phyloP scores from a whole-genome alignment of 2,888 invertebrate species.

The Seladonia tumulorum region DNA sequence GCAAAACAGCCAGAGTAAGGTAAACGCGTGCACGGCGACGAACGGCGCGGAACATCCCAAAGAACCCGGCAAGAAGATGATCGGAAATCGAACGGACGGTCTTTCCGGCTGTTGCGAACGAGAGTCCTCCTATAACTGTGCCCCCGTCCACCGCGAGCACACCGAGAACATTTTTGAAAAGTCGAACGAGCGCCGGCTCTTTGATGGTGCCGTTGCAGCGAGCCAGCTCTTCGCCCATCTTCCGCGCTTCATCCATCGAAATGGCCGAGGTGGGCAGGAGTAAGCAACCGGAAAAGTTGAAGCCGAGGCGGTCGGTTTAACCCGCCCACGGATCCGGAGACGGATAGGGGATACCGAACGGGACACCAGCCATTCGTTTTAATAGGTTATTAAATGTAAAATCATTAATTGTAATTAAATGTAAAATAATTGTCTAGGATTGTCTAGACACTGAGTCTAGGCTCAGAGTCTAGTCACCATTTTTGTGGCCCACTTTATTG shows the following conservation, averaged over 20 bases:
- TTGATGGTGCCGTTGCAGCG: not conserved
- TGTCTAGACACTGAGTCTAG: too few species aligned
- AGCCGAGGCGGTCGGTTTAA: conserved; percentile 73
- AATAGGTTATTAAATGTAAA: too few species aligned
- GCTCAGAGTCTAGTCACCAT: too few species aligned
- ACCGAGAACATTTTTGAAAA: conserved; percentile 42
- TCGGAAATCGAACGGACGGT: conserved; percentile 26
- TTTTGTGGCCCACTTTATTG: too few species aligned
- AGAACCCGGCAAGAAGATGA: conserved; percentile 36
- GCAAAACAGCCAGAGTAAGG: not conserved
- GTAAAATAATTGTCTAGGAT: too few species aligned
- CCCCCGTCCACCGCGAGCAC: conserved; percentile 8
- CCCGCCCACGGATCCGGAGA: conserved; percentile 69
- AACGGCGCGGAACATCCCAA: conserved; percentile 14
- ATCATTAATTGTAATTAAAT: too few species aligned
- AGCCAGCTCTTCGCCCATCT: not conserved
- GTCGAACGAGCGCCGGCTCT: conserved; percentile 27
- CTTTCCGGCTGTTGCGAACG: not conserved
- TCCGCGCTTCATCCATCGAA: not conserved
- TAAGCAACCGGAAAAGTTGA: conserved; percentile 72
- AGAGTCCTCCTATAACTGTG: not conserved
- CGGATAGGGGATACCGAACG: too few species aligned
- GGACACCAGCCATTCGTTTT: too few species aligned
- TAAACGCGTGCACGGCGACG: conserved; percentile 7
- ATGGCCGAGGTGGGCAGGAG: conserved; percentile 17